Percentiles rank a stretch among this genome's conserved stretches.
These are phyloP conservation scores for Ceratosolen fusciceps DNA, from an alignment of 1,140 invertebrate genomes.

Conservation along the genomic window DNA sequence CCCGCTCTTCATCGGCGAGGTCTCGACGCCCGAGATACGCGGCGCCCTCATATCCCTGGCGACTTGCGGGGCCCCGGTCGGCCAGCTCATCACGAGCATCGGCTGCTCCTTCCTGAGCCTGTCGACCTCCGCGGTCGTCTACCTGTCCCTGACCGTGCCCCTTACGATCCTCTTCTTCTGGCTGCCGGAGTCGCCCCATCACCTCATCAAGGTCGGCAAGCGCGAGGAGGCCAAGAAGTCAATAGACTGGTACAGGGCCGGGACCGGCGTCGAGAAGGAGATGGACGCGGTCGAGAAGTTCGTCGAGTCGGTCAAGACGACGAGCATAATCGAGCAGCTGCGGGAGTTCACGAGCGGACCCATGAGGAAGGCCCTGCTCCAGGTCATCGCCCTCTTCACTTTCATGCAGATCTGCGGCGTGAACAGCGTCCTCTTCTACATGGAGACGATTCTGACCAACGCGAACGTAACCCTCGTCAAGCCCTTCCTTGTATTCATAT, in stretches of 20 bases:
- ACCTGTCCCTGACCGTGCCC: constrained; percentile 80
- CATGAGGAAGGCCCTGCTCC: constrained; percentile 74
- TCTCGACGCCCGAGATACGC: constrained; percentile 75
- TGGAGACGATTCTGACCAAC: constrained; percentile 79
- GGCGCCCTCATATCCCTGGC: constrained; percentile 77
- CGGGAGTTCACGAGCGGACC: constrained; percentile 26
- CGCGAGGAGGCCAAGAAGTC: constrained; percentile 74
- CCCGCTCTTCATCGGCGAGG: constrained; percentile 78
- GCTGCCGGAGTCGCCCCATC: constrained; percentile 83
- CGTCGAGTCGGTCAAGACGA: background rate
- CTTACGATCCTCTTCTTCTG: constrained; percentile 77
- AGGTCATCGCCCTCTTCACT: constrained; percentile 77
- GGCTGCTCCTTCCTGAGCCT: constrained; percentile 76
- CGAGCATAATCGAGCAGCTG: constrained; percentile 28
- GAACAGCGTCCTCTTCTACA: constrained; percentile 82
- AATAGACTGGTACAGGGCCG: constrained; percentile 48
- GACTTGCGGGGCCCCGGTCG: constrained; percentile 72
- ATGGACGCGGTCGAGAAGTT: constrained; percentile 43
- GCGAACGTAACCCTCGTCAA: constrained; percentile 70
- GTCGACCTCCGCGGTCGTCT: constrained; percentile 73
- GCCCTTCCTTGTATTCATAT: constrained; percentile 73
- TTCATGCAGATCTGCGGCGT: constrained; percentile 84
- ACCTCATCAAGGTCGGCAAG: constrained; percentile 73
- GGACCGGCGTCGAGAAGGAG: constrained; percentile 33
- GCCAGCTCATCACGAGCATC: constrained; percentile 79